These are phyloP conservation scores for Dryoscopus gambensis DNA, from an alignment of 2,113 vertebrate species.

Conservation along the genomic window DNA sequence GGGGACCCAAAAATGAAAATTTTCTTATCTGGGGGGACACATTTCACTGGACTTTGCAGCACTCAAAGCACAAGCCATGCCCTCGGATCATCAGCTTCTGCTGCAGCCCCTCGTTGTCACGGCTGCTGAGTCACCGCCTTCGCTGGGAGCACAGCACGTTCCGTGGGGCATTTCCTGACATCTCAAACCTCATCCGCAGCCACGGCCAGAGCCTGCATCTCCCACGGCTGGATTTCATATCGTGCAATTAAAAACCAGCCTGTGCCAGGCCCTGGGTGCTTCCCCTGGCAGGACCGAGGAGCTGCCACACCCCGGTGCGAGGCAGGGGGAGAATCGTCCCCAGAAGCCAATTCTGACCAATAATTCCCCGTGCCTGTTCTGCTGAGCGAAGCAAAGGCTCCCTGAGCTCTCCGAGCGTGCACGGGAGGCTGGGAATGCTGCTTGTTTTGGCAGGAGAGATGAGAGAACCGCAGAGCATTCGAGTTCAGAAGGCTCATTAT, in stretches of 20 bases:
- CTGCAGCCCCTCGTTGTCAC: neutral
- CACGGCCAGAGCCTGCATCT: neutral
- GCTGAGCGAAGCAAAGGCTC: neutral
- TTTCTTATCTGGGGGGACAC: neutral
- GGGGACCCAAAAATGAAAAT: neutral
- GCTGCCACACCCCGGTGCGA: neutral
- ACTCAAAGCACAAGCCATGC: accelerated
- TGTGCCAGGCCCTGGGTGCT: neutral
- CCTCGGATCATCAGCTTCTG: neutral
- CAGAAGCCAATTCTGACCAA: neutral
- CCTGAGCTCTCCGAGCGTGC: neutral
- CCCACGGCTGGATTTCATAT: neutral
- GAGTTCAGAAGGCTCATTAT: neutral
- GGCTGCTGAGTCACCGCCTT: neutral
- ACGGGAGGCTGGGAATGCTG: neutral
- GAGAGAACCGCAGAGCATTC: neutral
- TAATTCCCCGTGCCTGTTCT: neutral
- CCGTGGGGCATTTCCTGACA: accelerated
- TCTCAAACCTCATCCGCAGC: neutral
- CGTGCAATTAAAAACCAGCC: neutral
- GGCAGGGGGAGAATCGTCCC: neutral
- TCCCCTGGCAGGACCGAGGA: neutral
- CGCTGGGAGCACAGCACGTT: neutral
- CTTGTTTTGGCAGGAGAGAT: neutral
- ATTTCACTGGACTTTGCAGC: neutral